Evolutionary conservation across 1,140 invertebrate species (phyloP).

Genomic region (Monomorium pharaonis): DNA sequence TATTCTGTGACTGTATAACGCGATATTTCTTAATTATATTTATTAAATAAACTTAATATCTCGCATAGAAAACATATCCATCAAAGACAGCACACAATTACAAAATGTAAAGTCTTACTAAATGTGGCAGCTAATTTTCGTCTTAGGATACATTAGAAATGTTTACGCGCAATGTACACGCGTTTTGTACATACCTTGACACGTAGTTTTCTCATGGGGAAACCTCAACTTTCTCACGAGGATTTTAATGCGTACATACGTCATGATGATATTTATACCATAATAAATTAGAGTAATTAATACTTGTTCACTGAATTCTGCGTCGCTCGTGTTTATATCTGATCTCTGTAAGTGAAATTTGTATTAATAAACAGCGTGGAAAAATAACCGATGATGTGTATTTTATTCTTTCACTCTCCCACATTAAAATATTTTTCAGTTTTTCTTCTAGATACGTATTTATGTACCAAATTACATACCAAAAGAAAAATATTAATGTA

Average conservation of each 20-base stretch:
- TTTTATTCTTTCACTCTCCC: background rate
- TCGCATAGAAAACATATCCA: background rate
- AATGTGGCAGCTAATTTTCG: background rate
- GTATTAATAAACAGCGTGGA: conserved; percentile 54
- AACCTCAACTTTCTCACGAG: background rate
- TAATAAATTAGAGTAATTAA: conserved; percentile 29
- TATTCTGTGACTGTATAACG: conserved; percentile 65
- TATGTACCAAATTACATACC: background rate
- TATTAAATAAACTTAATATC: conserved; percentile 22
- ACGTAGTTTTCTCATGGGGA: background rate
- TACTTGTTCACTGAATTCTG: conserved; percentile 3
- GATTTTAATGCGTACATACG: background rate
- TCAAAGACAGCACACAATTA: background rate
- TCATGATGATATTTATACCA: background rate
- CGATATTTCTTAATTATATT: conserved; percentile 57
- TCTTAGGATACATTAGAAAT: background rate
- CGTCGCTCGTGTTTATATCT: conserved; percentile 45
- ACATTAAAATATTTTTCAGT: background rate
- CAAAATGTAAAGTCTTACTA: background rate
- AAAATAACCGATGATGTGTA: background rate
- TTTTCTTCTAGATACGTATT: background rate
- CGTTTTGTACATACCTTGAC: conserved; percentile 31
- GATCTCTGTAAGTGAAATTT: conserved; percentile 53
- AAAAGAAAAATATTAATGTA: too few relatives aligned
- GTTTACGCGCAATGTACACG: background rate